phyloP scores from a whole-genome alignment of 2,888 invertebrate species.

The Brenthis ino region DNA sequence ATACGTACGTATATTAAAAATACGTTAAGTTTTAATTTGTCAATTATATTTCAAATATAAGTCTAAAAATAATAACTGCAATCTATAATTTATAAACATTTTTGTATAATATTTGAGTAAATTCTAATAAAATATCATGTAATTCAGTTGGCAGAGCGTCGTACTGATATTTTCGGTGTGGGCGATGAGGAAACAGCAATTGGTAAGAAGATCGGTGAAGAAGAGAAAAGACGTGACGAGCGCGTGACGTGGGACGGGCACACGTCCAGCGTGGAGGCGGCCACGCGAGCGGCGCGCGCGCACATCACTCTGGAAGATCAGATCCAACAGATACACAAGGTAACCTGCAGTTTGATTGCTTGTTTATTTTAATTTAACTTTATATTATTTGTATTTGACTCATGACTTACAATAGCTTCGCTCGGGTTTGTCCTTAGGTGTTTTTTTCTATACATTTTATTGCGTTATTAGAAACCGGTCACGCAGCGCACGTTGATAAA shows the following conservation, averaged over 20 bases:
- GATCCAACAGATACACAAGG: slow-evolving; percentile 98
- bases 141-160: slow-evolving; percentile 92
- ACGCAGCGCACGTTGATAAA: too few species aligned
- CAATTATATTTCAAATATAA: not conserved
- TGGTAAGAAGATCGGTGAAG: slow-evolving; percentile 98
- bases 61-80: too few species aligned
- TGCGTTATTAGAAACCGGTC: too few species aligned
- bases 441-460: too few species aligned
- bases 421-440: too few species aligned
- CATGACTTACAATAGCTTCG: too few species aligned
- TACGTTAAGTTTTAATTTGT: not conserved
- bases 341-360: slow-evolving; percentile 49
- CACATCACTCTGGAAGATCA: slow-evolving; percentile 98
- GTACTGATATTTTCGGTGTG: slow-evolving; percentile 99
- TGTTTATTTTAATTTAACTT: too few species aligned
- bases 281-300: slow-evolving; percentile 95
- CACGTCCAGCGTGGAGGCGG: slow-evolving; percentile 97
- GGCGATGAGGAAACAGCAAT: slow-evolving; percentile 99
- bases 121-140: too few species aligned
- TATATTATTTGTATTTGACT: too few species aligned
- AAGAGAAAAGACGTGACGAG: slow-evolving; percentile 93
- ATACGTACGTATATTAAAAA: too few species aligned
- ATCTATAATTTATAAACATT: not conserved
- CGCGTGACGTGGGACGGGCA: slow-evolving; percentile 99
- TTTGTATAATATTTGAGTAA: not conserved